phyloP scores from a whole-genome alignment of 2,113 vertebrate species.

The Hydrolagus affinis region DNA sequence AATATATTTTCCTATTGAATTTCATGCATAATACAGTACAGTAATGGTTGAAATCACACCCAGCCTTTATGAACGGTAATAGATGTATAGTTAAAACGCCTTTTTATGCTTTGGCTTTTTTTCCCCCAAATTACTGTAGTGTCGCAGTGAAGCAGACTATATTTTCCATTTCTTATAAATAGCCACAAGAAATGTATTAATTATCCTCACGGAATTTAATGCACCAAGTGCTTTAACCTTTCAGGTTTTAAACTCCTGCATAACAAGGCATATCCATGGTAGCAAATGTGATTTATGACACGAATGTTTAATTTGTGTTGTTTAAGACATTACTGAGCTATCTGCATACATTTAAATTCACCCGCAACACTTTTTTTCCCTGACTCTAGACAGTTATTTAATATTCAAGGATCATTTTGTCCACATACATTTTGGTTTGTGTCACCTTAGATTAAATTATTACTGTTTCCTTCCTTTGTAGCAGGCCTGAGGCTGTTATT shows the following conservation, averaged over 20 bases:
- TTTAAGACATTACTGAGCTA: slow-evolving; percentile 98
- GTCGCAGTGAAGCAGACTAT: slow-evolving; percentile 83
- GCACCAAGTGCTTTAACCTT: slow-evolving; percentile 97
- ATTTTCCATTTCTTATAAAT: slow-evolving; percentile 98
- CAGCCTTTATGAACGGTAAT: slow-evolving; percentile 12
- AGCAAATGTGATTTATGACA: slow-evolving; percentile 99
- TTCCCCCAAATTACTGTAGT: slow-evolving; percentile 75
- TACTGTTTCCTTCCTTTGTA: slow-evolving; percentile 91
- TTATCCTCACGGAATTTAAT: slow-evolving; percentile 99
- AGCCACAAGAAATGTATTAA: slow-evolving; percentile 99
- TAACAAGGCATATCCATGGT: slow-evolving; percentile 96
- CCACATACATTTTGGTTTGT: slow-evolving; percentile 99
- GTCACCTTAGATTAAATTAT: slow-evolving; percentile 99
- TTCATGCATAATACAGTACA: slow-evolving; percentile 19
- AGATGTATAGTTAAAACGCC: slow-evolving; percentile 71
- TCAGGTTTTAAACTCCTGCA: slow-evolving; percentile 97
- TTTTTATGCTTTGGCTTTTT: slow-evolving; percentile 66
- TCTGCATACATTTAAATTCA: slow-evolving; percentile 98
- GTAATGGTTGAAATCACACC: slow-evolving; percentile 31
- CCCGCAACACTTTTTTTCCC: slow-evolving; percentile 68
- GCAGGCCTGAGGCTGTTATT: slow-evolving; percentile 92
- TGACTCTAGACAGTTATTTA: slow-evolving; percentile 96
- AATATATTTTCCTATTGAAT: slow-evolving; percentile 27
- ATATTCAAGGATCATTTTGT: slow-evolving; percentile 99
- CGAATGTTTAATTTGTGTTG: slow-evolving; percentile 99